Base-by-base conservation (phyloP, 92 coral and sea anemone genomes). In the Isaurus tuberculatus region DNA sequence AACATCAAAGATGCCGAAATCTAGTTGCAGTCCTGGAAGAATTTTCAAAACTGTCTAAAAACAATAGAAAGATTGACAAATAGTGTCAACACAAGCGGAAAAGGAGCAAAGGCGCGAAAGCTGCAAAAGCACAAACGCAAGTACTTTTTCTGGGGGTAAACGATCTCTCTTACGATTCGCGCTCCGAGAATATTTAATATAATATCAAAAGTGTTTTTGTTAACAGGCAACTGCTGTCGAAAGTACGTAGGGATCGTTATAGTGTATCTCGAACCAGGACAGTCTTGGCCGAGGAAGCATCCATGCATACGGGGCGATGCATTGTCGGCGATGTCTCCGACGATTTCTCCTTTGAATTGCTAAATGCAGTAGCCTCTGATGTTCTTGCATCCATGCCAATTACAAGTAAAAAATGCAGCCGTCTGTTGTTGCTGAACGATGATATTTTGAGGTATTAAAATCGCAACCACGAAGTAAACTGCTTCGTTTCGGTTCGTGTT, bases 241-340 rank as follows among this genome's bases (percentile, higher is more conserved):
- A 86, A 86, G 79, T 79, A 65, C 23, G 79, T 79, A 66, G 9
- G 70, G 53, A 40, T 51, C 80, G 70, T 46, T 65, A 51, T 86
- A 79, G 80, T 79, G 85, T 30, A 66, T 85, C 34, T 75, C 84
- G 66, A 68, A 79, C 78, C 88, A 85, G 66, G 88, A 75, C 79
- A 57, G 73, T 25, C 72, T 81, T 29, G 83, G 79, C 15, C 58
- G 72, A 20, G 87, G 87, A 83, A n/a, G n/a, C n/a, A n/a, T n/a
- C n/a, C n/a, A n/a, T n/a, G n/a, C n/a, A n/a, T n/a, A n/a, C n/a
- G n/a, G 87, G 32, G 20, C 83, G 17, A 61, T 58, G 72, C 61
- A 46, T 72, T 49, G 81, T 84, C 70, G 80, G 29, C 53, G 70
- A 67, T 43, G 60, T 72, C 82, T 46, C 81, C 73, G 75, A 84